Percentiles rank a stretch among this genome's conserved stretches.
Conservation (phyloP, 2,113 vertebrate genomes). For the Vimba vimba region DNA sequence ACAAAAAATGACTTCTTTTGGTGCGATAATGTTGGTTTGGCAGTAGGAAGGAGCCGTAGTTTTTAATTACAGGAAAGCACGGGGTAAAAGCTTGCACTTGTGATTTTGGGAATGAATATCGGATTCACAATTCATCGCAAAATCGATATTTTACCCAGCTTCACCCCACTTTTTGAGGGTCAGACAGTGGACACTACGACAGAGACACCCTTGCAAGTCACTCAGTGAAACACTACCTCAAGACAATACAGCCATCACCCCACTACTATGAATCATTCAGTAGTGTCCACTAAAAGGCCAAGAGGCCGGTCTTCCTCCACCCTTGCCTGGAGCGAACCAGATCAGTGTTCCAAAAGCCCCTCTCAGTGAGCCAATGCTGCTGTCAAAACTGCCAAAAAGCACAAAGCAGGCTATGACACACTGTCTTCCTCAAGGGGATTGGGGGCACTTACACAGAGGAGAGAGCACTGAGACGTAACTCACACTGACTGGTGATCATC, state of each 20-base stretch:
- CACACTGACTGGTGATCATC: slow-evolving; percentile 25
- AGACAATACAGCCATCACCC: slow-evolving; percentile 61
- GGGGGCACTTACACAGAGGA: slow-evolving; percentile 11
- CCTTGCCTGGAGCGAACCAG: not conserved
- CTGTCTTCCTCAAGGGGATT: slow-evolving; percentile 37
- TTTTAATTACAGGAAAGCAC: not conserved
- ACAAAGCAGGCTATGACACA: slow-evolving; percentile 29
- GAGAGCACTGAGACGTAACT: slow-evolving; percentile 37
- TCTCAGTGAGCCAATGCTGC: slow-evolving; percentile 34
- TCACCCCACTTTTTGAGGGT: slow-evolving; percentile 11
- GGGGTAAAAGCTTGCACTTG: not conserved
- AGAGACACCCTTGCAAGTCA: slow-evolving; percentile 55
- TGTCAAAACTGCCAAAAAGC: slow-evolving; percentile 40
- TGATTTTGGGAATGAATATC: not conserved
- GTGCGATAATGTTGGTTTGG: not conserved
- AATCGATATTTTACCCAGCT: slow-evolving; percentile 9
- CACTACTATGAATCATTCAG: slow-evolving; percentile 71
- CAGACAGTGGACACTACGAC: slow-evolving; percentile 54
- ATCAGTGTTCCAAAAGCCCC: not conserved
- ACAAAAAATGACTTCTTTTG: not conserved
- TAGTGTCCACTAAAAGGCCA: slow-evolving; percentile 49
- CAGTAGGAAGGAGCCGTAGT: not conserved
- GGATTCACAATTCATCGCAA: not conserved
- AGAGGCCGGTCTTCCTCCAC: slow-evolving; percentile 8
- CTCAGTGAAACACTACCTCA: slow-evolving; percentile 54